A percentile compares a stretch with the other conserved stretches of the same genome.
These are phyloP conservation scores for Neogobius melanostomus DNA, from an alignment of 2,113 vertebrate species.

Conservation along the genomic window DNA sequence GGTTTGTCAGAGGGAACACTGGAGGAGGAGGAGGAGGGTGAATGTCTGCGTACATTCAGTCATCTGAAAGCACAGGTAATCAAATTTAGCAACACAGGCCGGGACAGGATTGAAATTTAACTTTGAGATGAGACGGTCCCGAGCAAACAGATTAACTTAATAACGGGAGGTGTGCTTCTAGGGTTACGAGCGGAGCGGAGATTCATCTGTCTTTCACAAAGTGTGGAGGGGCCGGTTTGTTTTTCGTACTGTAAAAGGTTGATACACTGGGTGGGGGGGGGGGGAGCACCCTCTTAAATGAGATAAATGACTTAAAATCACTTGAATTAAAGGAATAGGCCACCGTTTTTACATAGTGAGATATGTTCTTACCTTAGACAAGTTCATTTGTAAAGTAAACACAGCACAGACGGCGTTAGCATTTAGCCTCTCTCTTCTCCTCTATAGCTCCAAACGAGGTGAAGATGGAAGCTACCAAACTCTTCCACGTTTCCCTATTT, in stretches of 20 bases:
- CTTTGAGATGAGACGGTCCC: conserved; percentile 9
- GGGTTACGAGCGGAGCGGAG: not conserved
- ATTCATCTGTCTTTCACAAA: not conserved
- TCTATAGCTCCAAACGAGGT: too few species aligned
- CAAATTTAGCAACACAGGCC: conserved; percentile 6
- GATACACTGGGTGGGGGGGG: too few species aligned
- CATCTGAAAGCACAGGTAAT: conserved; percentile 4
- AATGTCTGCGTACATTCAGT: not conserved
- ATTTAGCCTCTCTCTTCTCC: too few species aligned
- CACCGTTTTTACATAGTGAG: too few species aligned
- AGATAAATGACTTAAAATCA: too few species aligned
- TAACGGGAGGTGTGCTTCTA: conserved; percentile 2
- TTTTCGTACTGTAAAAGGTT: not conserved
- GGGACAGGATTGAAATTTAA: not conserved
- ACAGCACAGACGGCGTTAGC: too few species aligned
- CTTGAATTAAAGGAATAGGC: too few species aligned
- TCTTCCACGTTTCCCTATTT: too few species aligned
- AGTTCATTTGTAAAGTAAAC: too few species aligned
- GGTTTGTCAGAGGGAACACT: conserved; percentile 44
- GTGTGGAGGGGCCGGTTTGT: not conserved
- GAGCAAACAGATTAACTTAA: conserved; percentile 8
- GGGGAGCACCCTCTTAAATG: too few species aligned
- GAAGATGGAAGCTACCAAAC: too few species aligned
- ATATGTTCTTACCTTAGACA: too few species aligned
- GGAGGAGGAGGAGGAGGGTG: not conserved